Evolutionary conservation across 2,113 vertebrate genomes (phyloP), one percentile per base, ranked within the genome.

Genomic region (Urocolius indicus): DNA sequence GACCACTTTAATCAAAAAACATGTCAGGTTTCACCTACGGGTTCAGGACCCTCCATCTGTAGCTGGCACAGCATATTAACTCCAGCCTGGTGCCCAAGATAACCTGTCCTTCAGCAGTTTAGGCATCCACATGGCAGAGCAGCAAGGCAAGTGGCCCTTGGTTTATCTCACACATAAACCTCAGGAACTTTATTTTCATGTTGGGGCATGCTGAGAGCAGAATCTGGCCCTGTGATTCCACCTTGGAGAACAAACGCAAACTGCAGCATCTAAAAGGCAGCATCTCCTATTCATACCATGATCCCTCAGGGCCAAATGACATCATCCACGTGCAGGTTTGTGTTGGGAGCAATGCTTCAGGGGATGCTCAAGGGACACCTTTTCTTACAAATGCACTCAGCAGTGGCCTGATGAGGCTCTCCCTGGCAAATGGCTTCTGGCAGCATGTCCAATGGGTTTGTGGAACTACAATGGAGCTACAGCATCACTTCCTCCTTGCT

Each of bases 381-480:
- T 59, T 85, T 41, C 61, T 46, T 61, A 30, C 29, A 66, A 55
- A 15, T 24, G 13, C 6, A 14, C 32, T 21, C 22, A 65, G 48
- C 0, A 0, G 55, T 38, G 41, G 24, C 24, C 52, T 75, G 23
- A 32, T 52, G 48, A 34, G 24, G 48, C 26, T 51, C 22, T 71
- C 69, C 15, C 18, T 27, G 52, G 16, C 1, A 9, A 59, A 46
- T 24, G 10, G 10, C 34, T 78, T 51, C 32, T 57, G 68, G 38
- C 77, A 82, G 36, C 2, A 0, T 6, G 24, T 48, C 58, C 49
- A 46, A 6, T 0, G 0, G 48, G 34, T 20, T 15, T 66, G 23
- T 3, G 30, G 51, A 0, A 1, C 19, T 17, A 10, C 6, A 16
- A 71, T 15, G 24, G 57, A 82, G 43, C 19, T 66, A 52, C 26